Base-by-base conservation (phyloP, 2,113 vertebrate genomes). In the Eptatretus burgeri region DNA sequence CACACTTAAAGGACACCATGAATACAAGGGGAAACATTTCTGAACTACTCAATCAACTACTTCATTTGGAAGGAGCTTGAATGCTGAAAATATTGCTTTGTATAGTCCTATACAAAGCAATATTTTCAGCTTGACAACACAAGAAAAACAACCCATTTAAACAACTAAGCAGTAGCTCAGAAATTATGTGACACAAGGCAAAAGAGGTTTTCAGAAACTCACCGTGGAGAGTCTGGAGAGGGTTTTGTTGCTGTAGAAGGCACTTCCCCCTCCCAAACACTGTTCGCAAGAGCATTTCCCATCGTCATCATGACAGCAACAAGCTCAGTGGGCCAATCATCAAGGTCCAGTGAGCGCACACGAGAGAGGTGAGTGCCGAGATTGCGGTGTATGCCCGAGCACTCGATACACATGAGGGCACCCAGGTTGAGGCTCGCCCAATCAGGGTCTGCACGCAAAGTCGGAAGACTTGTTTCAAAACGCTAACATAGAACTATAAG, bases 361-460 rank as follows among this genome's bases (percentile, higher is more conserved):
- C 91, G 74, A 5, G 85, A 93, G 49, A 96, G 78, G 72, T 93
- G 88, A 0, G 88, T 95, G 65, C 91, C 91, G 11, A 96, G 80
- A 72, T 95, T 93, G 63, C 87, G 77, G 77, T 95, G 89, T 74
- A 96, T 96, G 1, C 91, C 91, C 9, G 91, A 96, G 74, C 91
- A 96, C 72, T 96, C 88, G 5, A 96, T 96, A 70, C 91, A 96
- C 69, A 96, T 96, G 66, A 96, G 82, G 18, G 88, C 87, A 5
- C 91, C 91, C 51, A 96, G 75, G 75, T 96, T 96, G 70, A 96
- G 72, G 64, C 88, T 95, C 64, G 88, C 91, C 91, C 91, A 96
- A 77, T 94, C 83, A 0, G 91, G 88, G 66, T 84, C 91, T 96
- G 69, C 13, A 51, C 27, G 27, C 27, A 41, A 41, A 41, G 27